Evolutionary conservation across 2,113 vertebrate genomes (phyloP).

Genomic region (Fregetta grallaria): DNA sequence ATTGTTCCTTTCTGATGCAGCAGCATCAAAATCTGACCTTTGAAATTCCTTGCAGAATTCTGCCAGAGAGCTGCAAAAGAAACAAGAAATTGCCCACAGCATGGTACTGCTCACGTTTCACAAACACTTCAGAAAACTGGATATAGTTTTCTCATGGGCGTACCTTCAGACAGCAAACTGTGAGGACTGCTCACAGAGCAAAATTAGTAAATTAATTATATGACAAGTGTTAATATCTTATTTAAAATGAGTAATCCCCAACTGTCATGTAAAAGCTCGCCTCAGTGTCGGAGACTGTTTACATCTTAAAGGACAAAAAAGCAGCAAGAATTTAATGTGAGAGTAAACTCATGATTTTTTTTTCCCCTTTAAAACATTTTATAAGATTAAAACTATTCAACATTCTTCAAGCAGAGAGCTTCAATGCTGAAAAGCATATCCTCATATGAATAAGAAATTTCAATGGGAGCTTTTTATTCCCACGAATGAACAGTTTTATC

Average conservation of each 20-base stretch:
- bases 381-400: not conserved
- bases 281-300: not conserved
- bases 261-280: slow-evolving; percentile 29
- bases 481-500: not conserved
- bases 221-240: slow-evolving; percentile 25
- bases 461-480: not conserved
- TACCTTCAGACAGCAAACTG: slow-evolving; percentile 2
- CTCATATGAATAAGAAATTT: not conserved
- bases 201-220: slow-evolving; percentile 16
- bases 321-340: not conserved
- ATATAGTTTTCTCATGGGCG: not conserved
- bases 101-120: not conserved
- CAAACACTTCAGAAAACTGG: not conserved
- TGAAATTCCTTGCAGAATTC: not conserved
- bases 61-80: not conserved
- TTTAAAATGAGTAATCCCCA: not conserved
- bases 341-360: not conserved
- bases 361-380: not conserved
- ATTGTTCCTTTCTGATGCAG: not conserved
- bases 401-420: not conserved
- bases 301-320: not conserved
- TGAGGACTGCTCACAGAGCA: not conserved
- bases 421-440: not conserved
- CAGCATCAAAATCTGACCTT: not conserved
- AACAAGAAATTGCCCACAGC: not conserved